Evolutionary conservation across 1,140 invertebrate genomes (phyloP).

Genomic region (Aradophagus sp.): DNA sequence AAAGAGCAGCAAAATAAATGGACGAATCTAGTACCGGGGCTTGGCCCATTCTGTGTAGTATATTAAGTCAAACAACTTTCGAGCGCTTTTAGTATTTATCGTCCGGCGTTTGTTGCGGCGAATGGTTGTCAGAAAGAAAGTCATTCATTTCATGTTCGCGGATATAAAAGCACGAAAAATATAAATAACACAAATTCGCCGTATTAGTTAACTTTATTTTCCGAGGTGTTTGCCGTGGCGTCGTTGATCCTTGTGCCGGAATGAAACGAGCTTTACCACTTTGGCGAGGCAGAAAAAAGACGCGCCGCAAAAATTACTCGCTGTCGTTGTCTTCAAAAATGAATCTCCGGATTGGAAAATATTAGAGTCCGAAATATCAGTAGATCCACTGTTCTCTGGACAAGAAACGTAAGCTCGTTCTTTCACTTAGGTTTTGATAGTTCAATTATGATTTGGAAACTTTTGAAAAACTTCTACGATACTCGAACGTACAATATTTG

Average conservation of each 20-base stretch:
- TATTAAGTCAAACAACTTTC: constrained; percentile 58
- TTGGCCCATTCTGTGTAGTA: constrained; percentile 56
- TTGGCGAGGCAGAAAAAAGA: not conserved
- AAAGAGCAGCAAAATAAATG: constrained; percentile 54
- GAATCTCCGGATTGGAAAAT: constrained; percentile 16
- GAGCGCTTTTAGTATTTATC: constrained; percentile 54
- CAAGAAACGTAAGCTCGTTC: no score
- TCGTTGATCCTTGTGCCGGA: constrained; percentile 6
- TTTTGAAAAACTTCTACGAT: no score
- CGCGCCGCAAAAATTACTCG: no score
- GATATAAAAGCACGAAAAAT: constrained; percentile 36
- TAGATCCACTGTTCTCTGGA: no score
- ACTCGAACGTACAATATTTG: no score
- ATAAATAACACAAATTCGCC: constrained; percentile 44
- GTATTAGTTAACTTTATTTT: constrained; percentile 49
- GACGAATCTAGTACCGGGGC: constrained; percentile 51
- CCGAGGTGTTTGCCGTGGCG: constrained; percentile 16
- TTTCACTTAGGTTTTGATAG: no score
- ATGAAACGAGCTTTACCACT: constrained; percentile 1
- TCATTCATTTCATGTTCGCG: constrained; percentile 36
- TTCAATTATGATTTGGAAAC: no score
- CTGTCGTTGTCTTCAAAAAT: no score
- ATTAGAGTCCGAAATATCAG: constrained; percentile 11
- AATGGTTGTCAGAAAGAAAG: constrained; percentile 46
- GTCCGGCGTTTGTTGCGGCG: constrained; percentile 43